Conservation (phyloP, 2,797 vertebrate genomes). For the Myoxocephalus aenaeus region DNA sequence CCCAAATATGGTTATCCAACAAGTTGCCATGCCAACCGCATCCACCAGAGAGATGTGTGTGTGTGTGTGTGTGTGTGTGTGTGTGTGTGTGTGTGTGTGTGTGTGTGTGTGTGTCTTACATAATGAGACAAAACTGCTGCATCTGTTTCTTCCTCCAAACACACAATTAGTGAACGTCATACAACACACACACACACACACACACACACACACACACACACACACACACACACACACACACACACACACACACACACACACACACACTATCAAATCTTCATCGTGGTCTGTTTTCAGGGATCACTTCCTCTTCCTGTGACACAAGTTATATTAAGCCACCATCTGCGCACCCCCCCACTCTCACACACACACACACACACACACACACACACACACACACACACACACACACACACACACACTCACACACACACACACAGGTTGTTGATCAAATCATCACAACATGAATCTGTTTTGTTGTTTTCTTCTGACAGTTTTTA, state of each 20-base stretch:
- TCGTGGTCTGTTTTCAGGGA: slow-evolving; percentile 57
- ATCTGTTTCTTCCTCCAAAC: slow-evolving; percentile 67
- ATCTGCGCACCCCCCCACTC: slow-evolving; percentile 46
- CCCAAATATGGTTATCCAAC: slow-evolving; percentile 58
- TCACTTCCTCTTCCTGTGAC: slow-evolving; percentile 72
- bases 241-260: slow-evolving; percentile 16
- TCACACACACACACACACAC: slow-evolving; percentile 4
- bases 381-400: background rate
- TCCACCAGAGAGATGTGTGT: slow-evolving; percentile 44
- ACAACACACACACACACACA: slow-evolving; percentile 7
- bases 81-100: slow-evolving; percentile 20
- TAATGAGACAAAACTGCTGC: slow-evolving; percentile 68
- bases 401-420: background rate
- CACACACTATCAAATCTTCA: background rate
- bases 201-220: slow-evolving; percentile 24
- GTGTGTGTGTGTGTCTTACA: slow-evolving; percentile 33
- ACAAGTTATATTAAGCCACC: slow-evolving; percentile 67
- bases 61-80: slow-evolving; percentile 1
- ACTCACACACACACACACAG: background rate
- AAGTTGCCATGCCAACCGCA: slow-evolving; percentile 77
- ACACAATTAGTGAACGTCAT: slow-evolving; percentile 3
- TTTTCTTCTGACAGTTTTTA: slow-evolving; percentile 4
- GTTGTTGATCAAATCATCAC: slow-evolving; percentile 20
- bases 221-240: slow-evolving; percentile 7
- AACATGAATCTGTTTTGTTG: slow-evolving; percentile 8